phyloP scores from a whole-genome alignment of 2,888 invertebrate genomes.

The Campaea margaritaria region DNA sequence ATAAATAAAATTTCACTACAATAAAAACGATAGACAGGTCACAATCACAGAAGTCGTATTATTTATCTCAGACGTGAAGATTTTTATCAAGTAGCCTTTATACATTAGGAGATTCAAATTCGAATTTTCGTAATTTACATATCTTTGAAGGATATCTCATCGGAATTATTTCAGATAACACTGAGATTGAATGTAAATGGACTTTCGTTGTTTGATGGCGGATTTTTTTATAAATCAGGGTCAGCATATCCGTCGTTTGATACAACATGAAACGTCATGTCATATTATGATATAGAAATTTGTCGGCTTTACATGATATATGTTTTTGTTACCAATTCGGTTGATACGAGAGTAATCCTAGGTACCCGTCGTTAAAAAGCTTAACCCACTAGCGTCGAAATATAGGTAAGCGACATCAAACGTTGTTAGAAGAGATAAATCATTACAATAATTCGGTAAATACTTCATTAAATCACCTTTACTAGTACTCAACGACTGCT shows the following conservation, averaged over 20 bases:
- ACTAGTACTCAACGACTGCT: conserved; percentile 7
- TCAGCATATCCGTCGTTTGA: too few relatives aligned
- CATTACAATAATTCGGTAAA: conserved; percentile 46
- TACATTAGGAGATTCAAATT: conserved; percentile 16
- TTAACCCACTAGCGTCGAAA: conserved; percentile 31
- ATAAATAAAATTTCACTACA: too few relatives aligned
- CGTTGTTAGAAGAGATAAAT: conserved; percentile 48
- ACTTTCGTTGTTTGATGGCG: background rate
- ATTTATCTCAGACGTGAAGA: conserved; percentile 10
- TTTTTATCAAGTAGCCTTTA: conserved; percentile 14
- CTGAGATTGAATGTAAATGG: conserved; percentile 27
- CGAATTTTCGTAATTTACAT: conserved; percentile 31
- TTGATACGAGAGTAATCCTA: too few relatives aligned
- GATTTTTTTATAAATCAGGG: background rate
- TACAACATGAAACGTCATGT: too few relatives aligned
- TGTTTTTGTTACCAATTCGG: too few relatives aligned
- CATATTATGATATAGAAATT: too few relatives aligned
- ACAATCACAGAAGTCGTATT: background rate
- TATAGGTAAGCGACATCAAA: conserved; percentile 56
- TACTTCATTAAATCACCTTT: conserved; percentile 34
- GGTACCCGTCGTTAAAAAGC: conserved; percentile 3
- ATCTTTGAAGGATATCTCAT: conserved; percentile 32
- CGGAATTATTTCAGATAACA: conserved; percentile 28
- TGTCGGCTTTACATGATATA: too few relatives aligned
- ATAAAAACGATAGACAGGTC: background rate